A percentile compares a stretch with the other conserved stretches of the same genome.
Evolutionary conservation across 2,113 vertebrate species (phyloP).

Genomic region (Oriolus oriolus): DNA sequence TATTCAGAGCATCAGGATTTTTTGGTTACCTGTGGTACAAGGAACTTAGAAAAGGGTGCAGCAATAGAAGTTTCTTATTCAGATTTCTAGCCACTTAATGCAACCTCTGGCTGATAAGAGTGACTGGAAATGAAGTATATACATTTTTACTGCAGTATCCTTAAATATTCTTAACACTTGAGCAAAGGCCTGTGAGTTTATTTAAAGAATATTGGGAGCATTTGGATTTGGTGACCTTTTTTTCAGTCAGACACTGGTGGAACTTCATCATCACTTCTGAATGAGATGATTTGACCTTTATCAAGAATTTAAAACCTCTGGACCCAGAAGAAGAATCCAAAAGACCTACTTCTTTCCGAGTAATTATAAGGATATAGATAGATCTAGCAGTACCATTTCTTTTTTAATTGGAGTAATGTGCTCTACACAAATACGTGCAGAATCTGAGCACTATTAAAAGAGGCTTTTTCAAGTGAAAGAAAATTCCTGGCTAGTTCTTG

Average conservation of each 20-base stretch:
- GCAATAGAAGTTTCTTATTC: background rate
- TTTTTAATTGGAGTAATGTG: background rate
- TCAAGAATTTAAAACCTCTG: conserved; percentile 1
- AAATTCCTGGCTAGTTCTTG: background rate
- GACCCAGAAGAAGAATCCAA: background rate
- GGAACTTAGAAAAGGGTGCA: background rate
- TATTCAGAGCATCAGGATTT: background rate
- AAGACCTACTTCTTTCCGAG: background rate
- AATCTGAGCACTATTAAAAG: background rate
- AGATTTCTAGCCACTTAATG: background rate
- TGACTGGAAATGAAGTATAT: background rate
- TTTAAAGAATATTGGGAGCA: background rate
- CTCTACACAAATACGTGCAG: background rate
- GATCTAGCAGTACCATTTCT: background rate
- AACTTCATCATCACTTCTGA: conserved; percentile 4
- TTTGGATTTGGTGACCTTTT: conserved; percentile 39
- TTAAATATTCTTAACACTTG: background rate
- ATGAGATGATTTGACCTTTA: conserved; percentile 29
- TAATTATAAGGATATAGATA: background rate
- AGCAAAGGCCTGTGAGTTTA: background rate
- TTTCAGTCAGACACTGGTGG: background rate
- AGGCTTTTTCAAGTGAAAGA: background rate
- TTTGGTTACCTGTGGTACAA: background rate
- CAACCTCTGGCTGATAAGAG: background rate
- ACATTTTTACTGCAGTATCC: background rate